Evolutionary conservation across 2,797 vertebrate species (phyloP).

Genomic region (Molossus alvarezi): DNA sequence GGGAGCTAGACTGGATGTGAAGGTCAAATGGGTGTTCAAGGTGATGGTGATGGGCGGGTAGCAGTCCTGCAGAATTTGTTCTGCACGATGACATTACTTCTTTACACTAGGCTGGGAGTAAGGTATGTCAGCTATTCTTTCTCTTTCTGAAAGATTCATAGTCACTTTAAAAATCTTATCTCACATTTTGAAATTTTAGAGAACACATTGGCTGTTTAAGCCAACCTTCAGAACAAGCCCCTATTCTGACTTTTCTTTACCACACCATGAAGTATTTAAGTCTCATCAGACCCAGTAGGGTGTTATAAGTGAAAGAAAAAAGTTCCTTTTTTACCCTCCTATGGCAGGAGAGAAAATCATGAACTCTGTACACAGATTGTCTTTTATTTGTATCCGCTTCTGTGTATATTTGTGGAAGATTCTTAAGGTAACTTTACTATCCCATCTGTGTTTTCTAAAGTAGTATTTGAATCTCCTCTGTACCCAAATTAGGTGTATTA

Average conservation of each 20-base stretch:
- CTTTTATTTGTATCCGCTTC: conserved; percentile 3
- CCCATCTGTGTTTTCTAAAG: neutral
- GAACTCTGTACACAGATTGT: neutral
- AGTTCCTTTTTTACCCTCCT: neutral
- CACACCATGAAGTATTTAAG: neutral
- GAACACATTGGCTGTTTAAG: neutral
- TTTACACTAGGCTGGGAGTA: neutral
- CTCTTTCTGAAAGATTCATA: neutral
- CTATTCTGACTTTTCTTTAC: neutral
- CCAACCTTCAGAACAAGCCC: neutral
- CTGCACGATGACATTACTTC: neutral
- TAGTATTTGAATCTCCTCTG: neutral
- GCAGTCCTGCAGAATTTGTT: neutral
- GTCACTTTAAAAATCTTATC: neutral
- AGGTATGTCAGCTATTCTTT: neutral
- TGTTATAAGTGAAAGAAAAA: neutral
- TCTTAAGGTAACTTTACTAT: neutral
- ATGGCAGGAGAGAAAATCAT: neutral
- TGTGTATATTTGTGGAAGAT: neutral
- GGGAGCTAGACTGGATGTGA: neutral
- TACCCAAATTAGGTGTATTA: neutral
- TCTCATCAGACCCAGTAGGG: neutral
- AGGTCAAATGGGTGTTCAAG: neutral
- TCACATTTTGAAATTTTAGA: neutral
- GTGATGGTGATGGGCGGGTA: neutral